Percentiles rank a stretch among this genome's conserved stretches.
Conservation (phyloP, 2,113 vertebrate genomes). For the Chascanopsetta lugubris region DNA sequence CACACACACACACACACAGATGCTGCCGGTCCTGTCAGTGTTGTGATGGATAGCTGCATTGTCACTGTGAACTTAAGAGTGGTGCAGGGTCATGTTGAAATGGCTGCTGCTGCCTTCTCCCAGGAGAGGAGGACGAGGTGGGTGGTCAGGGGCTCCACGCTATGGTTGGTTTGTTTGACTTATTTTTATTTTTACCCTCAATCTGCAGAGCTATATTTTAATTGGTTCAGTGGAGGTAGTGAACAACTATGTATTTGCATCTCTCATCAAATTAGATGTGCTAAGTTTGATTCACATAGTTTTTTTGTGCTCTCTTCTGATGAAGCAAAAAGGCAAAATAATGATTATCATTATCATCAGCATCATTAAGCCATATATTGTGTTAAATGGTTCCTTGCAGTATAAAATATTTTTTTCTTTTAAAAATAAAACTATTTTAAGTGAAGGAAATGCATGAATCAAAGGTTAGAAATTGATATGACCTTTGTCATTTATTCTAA, state of each 20-base stretch:
- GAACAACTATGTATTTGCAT: too few relatives aligned
- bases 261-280: too few relatives aligned
- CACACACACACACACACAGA: conserved; percentile 35
- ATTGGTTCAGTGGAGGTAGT: neutral
- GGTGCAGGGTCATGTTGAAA: conserved; percentile 67
- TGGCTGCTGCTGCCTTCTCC: conserved; percentile 57
- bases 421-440: too few relatives aligned
- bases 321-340: neutral
- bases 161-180: neutral
- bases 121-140: conserved; percentile 60
- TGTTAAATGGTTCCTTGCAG: neutral
- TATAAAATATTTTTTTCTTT: neutral
- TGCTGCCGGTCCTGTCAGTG: conserved; percentile 48
- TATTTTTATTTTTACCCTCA: neutral
- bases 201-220: neutral
- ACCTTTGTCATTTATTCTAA: too few relatives aligned
- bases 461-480: too few relatives aligned
- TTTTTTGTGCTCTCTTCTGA: neutral
- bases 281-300: neutral
- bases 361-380: neutral
- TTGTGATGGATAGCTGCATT: conserved; percentile 71
- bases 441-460: too few relatives aligned
- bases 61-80: conserved; percentile 62
- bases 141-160: conserved; percentile 62
- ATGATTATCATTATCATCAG: neutral